A percentile compares a stretch with the other conserved stretches of the same genome.
Conservation (phyloP, 2,797 vertebrate species). For the Cryptoprocta ferox region DNA sequence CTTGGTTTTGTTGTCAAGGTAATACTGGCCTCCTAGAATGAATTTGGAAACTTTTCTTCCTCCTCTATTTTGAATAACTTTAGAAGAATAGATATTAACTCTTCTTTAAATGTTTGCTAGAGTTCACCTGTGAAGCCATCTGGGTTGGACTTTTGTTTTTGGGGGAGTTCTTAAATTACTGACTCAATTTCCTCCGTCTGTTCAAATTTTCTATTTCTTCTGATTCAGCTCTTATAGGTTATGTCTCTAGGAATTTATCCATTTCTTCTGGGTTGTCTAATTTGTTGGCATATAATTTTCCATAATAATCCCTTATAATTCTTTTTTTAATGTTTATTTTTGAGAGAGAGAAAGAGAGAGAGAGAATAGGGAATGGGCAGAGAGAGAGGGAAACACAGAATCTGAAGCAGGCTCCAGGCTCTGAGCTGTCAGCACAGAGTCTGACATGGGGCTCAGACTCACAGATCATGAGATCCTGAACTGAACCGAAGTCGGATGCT, state of each 20-base stretch:
- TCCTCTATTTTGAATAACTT: neutral
- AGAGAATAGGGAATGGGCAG: too few species aligned
- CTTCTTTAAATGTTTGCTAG: neutral
- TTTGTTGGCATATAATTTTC: neutral
- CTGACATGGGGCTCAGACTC: too few species aligned
- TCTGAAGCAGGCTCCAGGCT: too few species aligned
- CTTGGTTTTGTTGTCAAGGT: neutral
- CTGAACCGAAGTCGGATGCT: too few species aligned
- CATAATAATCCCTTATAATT: neutral
- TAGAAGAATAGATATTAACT: neutral
- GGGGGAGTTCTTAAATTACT: neutral
- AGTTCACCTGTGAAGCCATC: neutral
- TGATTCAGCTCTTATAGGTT: neutral
- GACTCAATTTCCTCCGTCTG: neutral
- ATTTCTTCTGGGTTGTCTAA: neutral
- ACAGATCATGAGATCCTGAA: too few species aligned
- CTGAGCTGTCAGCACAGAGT: too few species aligned
- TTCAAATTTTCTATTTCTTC: neutral
- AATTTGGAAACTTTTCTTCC: neutral
- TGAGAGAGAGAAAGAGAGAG: too few species aligned
- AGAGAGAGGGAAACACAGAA: too few species aligned
- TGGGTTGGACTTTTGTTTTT: neutral
- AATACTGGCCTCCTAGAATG: neutral
- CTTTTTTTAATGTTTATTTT: too few species aligned
- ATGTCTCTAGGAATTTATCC: neutral